Base-by-base conservation (phyloP, 2,888 invertebrate species). In the Mystacides longicornis region DNA sequence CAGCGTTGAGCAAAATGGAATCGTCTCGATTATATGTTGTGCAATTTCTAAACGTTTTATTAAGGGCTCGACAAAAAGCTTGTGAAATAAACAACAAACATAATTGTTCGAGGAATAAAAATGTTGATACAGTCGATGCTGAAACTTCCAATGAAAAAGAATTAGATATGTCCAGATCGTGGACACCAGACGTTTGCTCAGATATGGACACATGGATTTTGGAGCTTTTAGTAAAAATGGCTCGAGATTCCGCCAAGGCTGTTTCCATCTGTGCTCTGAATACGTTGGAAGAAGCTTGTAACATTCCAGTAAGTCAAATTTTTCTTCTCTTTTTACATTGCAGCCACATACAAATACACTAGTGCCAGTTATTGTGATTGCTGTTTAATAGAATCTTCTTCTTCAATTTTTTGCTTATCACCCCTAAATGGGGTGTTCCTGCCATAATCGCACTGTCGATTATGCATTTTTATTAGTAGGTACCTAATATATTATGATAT, bases 281-380 rank as follows among this genome's bases (percentile, higher is more conserved):
- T 62, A 86, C 89, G 55, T 75, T 97, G 45, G 91, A 94, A 66
- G 97, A 97, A 75, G 92, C 94, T n/a, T 91, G 91, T 67, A 92
- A 93, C 71, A 85, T 93, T 61, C 84, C 87, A 67, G 89, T 89
- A 65, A 78, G 78, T 69, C n/a, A n/a, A n/a, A 54, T 46, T 54
- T 51, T 43, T 5, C 27, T 7, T 7, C 37, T 37, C 37, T 4
- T 7, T 37, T 27, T 27, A 27, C n/a, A 27, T 27, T 27, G 27
- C 27, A 27, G 11, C 27, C 11, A 27, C 27, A 27, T 27, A 27
- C 27, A 7, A 27, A n/a, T n/a, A n/a, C n/a, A n/a, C n/a, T n/a
- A n/a, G n/a, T n/a, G n/a, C n/a, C n/a, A n/a, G n/a, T n/a, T n/a
- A n/a, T n/a, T n/a, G n/a, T n/a, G n/a, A n/a, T n/a, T n/a, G n/a